These are phyloP conservation scores for Ornithoptera priamus DNA, from an alignment of 2,888 invertebrate species.

Conservation along the genomic window DNA sequence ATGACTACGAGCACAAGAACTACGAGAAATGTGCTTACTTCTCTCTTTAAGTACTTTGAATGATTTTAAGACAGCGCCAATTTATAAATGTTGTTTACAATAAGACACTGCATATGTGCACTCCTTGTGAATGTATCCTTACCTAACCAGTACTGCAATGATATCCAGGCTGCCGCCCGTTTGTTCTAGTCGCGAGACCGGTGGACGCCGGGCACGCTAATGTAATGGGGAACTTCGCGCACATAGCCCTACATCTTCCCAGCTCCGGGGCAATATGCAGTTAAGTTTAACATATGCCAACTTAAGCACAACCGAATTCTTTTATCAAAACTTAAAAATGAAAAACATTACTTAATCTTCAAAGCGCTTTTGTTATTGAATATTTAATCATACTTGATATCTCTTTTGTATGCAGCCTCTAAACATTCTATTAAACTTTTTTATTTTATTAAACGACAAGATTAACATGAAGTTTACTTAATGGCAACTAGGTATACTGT, in stretches of 20 bases:
- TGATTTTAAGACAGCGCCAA: too few relatives aligned
- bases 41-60: too few relatives aligned
- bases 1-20: too few relatives aligned
- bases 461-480: too few relatives aligned
- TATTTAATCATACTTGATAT: too few relatives aligned
- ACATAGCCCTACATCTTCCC: slow-evolving; percentile 47
- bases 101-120: background rate
- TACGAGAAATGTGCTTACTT: too few relatives aligned
- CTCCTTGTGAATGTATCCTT: slow-evolving; percentile 56
- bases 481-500: too few relatives aligned
- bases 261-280: slow-evolving; percentile 15
- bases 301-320: slow-evolving; percentile 8
- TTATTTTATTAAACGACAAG: too few relatives aligned
- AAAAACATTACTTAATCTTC: background rate
- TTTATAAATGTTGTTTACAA: too few relatives aligned
- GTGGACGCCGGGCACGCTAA: slow-evolving; percentile 47
- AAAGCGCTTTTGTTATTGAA: too few relatives aligned
- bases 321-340: background rate
- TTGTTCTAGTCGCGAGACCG: slow-evolving; percentile 67
- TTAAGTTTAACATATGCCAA: slow-evolving; percentile 39
- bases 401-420: too few relatives aligned
- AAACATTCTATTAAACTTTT: too few relatives aligned
- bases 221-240: slow-evolving; percentile 72
- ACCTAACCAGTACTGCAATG: slow-evolving; percentile 66
- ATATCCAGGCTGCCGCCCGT: slow-evolving; percentile 68